Evolutionary conservation across 2,888 invertebrate species (phyloP), one percentile per base, ranked within the genome.

Genomic region (Xestoiulus laeticollis): DNA sequence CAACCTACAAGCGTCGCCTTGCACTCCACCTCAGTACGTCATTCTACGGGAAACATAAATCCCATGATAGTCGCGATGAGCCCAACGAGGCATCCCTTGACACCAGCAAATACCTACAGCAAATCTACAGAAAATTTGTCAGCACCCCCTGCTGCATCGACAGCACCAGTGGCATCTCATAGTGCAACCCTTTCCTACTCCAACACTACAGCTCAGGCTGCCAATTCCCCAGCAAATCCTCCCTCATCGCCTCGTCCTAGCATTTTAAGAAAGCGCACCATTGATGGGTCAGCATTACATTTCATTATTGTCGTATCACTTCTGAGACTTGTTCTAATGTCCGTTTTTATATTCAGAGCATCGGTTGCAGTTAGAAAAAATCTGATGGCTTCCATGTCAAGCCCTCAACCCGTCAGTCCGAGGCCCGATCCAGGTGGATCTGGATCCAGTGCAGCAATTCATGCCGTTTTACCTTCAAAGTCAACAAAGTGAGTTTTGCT

Each of bases 181-280:
- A 85, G 59, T 68, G 32, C 32, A n/a, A 85, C 43, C 19, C 16
- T 85, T 44, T 85, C 59, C 16, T 88, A 22, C 19, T 32, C 53
- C 16, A 38, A n/a, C 32, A 33, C 68, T 43, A 43, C 16, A 14
- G 43, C 19, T 26, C 87, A 83, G 68, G 43, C 86, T 85, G 59
- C 59, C 8, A 88, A 4, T 44, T 85, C n/a, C 59, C 87, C 30
- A 44, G 68, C 22, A 33, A 91, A 92, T 89, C 92, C 92, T 0
- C 94, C 94, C 87, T 93, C 94, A 91, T 94, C 96, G 26, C 96
- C 96, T 0, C 92, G 97, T 89, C 96, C 97, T 0, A 96, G 96
- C 91, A 96, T 98, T 92, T 93, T 98, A 88, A 94, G 98, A 89
- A 98, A 98, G 93, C 94, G 98, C 68, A 97, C 97, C 90, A 94